phyloP scores from a whole-genome alignment of 2,113 vertebrate genomes.

The Sialia sialis region DNA sequence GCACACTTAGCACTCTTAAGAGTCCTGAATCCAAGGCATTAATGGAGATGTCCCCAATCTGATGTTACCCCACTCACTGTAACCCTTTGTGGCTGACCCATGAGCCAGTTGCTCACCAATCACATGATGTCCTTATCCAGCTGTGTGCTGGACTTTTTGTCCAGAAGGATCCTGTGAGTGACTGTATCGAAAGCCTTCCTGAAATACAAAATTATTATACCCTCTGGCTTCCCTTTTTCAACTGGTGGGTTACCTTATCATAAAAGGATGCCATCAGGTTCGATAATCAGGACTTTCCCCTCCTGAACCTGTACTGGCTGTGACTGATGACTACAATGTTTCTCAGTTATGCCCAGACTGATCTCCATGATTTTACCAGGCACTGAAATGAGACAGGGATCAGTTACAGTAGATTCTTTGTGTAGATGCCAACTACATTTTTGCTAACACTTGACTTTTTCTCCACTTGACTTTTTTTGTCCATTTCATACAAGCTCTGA shows the following conservation, averaged over 20 bases:
- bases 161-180: not conserved
- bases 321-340: fast-evolving
- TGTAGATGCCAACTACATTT: not conserved
- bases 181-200: not conserved
- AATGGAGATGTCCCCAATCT: not conserved
- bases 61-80: no score
- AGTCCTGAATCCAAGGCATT: not conserved
- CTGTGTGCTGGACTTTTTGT: not conserved
- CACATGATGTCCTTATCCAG: not conserved
- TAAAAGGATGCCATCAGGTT: no score
- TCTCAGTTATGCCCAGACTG: not conserved
- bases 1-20: not conserved
- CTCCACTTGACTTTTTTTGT: not conserved
- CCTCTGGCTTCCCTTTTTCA: not conserved
- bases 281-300: not conserved
- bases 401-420: not conserved
- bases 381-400: not conserved
- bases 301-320: not conserved
- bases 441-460: not conserved
- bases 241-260: no score
- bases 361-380: not conserved
- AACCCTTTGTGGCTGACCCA: fast-evolving
- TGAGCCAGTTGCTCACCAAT: not conserved
- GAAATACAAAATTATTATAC: not conserved
- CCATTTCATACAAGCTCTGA: not conserved